Conservation (phyloP, 2,888 invertebrate genomes). For the Pammene fasciana region DNA sequence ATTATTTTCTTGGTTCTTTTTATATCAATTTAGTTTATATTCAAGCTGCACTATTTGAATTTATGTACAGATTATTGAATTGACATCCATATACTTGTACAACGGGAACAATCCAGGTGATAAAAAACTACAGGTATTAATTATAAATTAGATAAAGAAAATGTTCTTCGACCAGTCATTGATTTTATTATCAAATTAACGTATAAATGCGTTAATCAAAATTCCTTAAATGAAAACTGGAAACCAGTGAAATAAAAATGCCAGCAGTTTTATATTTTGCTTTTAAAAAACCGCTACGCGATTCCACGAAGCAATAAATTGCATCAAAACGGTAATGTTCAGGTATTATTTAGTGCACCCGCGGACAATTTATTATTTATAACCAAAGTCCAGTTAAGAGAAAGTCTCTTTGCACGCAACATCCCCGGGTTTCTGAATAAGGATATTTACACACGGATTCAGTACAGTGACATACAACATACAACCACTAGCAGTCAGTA, state of each 20-base stretch:
- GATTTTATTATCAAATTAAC: slow-evolving; percentile 20
- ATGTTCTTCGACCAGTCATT: slow-evolving; percentile 41
- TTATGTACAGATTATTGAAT: not conserved
- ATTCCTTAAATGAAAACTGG: not conserved
- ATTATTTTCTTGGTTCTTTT: slow-evolving; percentile 44
- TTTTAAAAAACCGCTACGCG: slow-evolving; percentile 28
- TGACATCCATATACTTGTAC: not conserved
- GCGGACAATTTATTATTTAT: slow-evolving; percentile 43
- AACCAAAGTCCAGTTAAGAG: slow-evolving; percentile 45
- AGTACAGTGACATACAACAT: slow-evolving; percentile 2
- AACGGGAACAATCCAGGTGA: slow-evolving; percentile 13
- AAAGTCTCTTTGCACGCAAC: slow-evolving; percentile 42
- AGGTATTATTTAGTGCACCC: slow-evolving; percentile 45
- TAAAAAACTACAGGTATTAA: not conserved
- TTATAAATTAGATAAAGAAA: slow-evolving; percentile 23
- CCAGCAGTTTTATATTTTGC: slow-evolving; percentile 16
- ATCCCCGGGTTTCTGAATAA: slow-evolving; percentile 42
- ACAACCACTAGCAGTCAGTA: not conserved
- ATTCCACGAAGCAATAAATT: slow-evolving; percentile 46
- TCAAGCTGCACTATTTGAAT: not conserved
- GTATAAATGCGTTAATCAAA: not conserved
- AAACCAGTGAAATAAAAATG: not conserved
- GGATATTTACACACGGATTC: slow-evolving; percentile 24
- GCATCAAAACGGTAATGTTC: slow-evolving; percentile 46
- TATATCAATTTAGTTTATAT: slow-evolving; percentile 4